Evolutionary conservation across 2,888 invertebrate genomes (phyloP).

Genomic region (Caenorhabditis sp.): DNA sequence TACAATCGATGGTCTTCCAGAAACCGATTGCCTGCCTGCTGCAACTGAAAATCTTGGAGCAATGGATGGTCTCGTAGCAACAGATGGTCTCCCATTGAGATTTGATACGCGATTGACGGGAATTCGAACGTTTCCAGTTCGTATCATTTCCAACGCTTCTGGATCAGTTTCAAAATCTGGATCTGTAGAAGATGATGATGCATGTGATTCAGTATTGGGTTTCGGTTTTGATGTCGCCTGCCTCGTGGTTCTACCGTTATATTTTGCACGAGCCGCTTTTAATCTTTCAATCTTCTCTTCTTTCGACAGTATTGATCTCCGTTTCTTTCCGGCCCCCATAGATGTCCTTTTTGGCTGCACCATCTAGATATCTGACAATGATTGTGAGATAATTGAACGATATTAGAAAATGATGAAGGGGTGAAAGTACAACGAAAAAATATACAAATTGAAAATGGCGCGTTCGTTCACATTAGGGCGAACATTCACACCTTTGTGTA

Average conservation of each 20-base stretch:
- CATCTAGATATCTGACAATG: not conserved
- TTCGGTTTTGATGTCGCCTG: not conserved
- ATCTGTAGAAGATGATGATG: constrained; percentile 1
- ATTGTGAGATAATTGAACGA: no score
- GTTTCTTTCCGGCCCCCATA: not conserved
- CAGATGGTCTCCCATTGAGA: not conserved
- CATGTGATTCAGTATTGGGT: not conserved
- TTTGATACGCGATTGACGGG: constrained; percentile 4
- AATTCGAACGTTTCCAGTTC: constrained; percentile 17
- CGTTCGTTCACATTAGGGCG: not conserved
- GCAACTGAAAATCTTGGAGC: constrained; percentile 8
- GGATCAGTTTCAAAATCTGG: constrained; percentile 20
- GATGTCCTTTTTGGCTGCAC: not conserved
- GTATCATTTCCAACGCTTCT: constrained; percentile 20
- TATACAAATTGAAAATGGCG: not conserved
- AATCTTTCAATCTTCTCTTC: constrained; percentile 14
- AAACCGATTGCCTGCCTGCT: constrained; percentile 1
- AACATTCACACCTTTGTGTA: not conserved
- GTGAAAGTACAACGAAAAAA: not conserved
- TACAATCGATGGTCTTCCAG: not conserved
- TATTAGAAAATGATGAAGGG: not conserved
- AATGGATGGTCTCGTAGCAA: constrained; percentile 14
- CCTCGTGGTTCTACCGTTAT: constrained; percentile 1
- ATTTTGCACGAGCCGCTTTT: constrained; percentile 11
- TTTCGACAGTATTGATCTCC: constrained; percentile 7